Percentiles rank a stretch among this genome's conserved stretches.
Conservation (phyloP, 2,888 invertebrate genomes). For the Ochlodes sylvanus region DNA sequence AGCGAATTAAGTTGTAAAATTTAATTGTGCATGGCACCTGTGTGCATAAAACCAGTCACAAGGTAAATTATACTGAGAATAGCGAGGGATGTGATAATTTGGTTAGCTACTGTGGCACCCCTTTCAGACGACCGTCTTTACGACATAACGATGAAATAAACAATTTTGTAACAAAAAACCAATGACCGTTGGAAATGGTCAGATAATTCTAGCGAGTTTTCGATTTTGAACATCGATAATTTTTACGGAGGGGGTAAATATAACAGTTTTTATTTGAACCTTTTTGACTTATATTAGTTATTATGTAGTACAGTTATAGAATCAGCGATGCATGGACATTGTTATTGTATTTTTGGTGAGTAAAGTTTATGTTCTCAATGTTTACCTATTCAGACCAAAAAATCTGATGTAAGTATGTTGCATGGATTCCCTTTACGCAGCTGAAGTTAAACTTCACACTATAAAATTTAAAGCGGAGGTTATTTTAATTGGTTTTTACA, state of each 20-base stretch:
- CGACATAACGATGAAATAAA: conserved; percentile 61
- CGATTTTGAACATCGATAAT: conserved; percentile 44
- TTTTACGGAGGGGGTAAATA: not conserved
- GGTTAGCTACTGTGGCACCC: conserved; percentile 57
- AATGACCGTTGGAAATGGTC: conserved; percentile 72
- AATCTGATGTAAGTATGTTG: too few species aligned
- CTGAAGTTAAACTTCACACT: too few species aligned
- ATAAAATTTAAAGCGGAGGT: too few species aligned
- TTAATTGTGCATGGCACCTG: conserved; percentile 12
- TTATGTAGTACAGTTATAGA: too few species aligned
- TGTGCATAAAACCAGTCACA: conserved; percentile 19
- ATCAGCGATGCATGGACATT: too few species aligned
- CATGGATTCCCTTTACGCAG: too few species aligned
- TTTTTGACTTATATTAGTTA: too few species aligned
- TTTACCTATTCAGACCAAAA: too few species aligned
- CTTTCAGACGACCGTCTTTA: conserved; percentile 59
- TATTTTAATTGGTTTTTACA: too few species aligned
- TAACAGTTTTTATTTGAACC: not conserved
- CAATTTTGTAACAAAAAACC: conserved; percentile 53
- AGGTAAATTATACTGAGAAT: conserved; percentile 54
- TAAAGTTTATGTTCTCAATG: too few species aligned
- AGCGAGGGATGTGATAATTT: conserved; percentile 54
- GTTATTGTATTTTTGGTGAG: too few species aligned
- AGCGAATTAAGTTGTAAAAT: conserved; percentile 28
- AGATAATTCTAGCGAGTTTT: conserved; percentile 51